Percentiles rank a stretch among this genome's conserved stretches.
Conservation (phyloP, 2,888 invertebrate species). For the Venustoraphidia nigricollis region DNA sequence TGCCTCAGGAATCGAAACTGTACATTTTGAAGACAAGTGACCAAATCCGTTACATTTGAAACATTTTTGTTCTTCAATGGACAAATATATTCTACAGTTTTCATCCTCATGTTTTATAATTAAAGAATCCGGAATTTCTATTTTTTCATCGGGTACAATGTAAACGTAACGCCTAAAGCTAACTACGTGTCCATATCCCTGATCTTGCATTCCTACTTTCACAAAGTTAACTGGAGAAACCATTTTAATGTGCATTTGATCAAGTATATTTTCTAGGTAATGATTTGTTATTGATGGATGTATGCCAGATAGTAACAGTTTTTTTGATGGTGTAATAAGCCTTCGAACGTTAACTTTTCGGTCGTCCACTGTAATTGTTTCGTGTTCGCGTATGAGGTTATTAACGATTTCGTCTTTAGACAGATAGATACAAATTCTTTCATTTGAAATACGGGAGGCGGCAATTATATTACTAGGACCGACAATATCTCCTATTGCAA, state of each 20-base stretch:
- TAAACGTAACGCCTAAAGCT: too few relatives aligned
- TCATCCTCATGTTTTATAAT: conserved; percentile 8
- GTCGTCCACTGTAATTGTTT: conserved; percentile 3
- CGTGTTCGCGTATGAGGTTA: conserved; percentile 2
- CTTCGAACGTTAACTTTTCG: not conserved
- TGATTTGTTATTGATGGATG: conserved; percentile 3
- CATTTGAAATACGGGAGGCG: conserved; percentile 8
- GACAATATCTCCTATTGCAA: conserved; percentile 6
- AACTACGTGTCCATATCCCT: conserved; percentile 7
- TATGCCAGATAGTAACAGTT: conserved; percentile 1
- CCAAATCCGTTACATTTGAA: too few relatives aligned
- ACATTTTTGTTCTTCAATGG: too few relatives aligned
- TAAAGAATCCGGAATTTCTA: conserved; percentile 8
- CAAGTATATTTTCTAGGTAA: not conserved
- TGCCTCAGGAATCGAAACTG: too few relatives aligned
- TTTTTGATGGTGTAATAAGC: not conserved
- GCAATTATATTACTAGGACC: conserved; percentile 6
- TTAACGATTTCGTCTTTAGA: conserved; percentile 5
- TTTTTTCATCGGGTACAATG: conserved; percentile 10
- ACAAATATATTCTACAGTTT: too few relatives aligned
- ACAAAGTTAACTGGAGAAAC: conserved; percentile 3
- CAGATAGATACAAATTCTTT: conserved; percentile 9
- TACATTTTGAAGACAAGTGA: too few relatives aligned
- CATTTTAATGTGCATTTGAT: not conserved
- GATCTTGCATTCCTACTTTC: conserved; percentile 3